Conservation (phyloP, 2,797 vertebrate genomes). For the Setipinna tenuifilis region DNA sequence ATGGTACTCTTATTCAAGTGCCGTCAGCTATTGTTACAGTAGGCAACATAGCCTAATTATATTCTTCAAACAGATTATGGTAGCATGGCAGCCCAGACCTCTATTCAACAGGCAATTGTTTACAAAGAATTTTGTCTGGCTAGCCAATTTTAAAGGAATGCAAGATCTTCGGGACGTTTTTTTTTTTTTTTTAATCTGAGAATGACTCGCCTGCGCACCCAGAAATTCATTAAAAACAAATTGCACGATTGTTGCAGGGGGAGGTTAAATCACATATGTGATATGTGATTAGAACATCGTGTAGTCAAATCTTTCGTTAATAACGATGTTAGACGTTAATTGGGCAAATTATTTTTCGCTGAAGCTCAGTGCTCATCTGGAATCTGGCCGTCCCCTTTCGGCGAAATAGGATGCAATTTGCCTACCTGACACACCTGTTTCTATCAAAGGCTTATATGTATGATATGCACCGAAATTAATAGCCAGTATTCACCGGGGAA, state of each 20-base stretch:
- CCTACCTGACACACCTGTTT: constrained; percentile 20
- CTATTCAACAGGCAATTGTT: not conserved
- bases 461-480: not conserved
- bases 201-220: not conserved
- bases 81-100: not conserved
- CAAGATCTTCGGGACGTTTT: too few species aligned
- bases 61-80: not conserved
- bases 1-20: not conserved
- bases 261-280: not conserved
- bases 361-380: constrained; percentile 25
- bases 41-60: not conserved
- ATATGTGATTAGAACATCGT: not conserved
- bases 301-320: not conserved
- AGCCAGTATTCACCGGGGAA: not conserved
- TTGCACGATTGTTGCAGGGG: not conserved
- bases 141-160: not conserved
- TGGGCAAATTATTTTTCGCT: not conserved
- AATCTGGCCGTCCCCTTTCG: constrained; percentile 14
- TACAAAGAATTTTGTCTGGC: not conserved
- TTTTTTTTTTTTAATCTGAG: not conserved
- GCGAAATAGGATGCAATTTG: constrained; percentile 1
- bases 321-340: not conserved
- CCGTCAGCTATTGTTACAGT: not conserved
- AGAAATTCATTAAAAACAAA: not conserved
- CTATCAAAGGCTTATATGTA: not conserved